Evolutionary conservation across 92 coral and sea anemone species (phyloP).

Genomic region (Parazoanthus atlanticus): DNA sequence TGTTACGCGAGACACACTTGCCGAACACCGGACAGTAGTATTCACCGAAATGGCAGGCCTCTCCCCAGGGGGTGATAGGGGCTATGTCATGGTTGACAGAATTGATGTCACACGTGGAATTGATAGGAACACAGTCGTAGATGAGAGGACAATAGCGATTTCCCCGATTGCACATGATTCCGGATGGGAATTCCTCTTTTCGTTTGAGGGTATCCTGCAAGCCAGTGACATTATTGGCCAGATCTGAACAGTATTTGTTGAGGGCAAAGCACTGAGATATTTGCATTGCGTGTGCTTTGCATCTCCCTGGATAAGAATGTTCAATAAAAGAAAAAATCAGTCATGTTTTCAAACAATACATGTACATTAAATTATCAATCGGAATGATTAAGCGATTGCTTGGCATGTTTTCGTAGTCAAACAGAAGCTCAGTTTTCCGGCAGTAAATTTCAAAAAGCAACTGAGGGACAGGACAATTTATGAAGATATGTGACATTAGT

Average conservation of each 20-base stretch:
- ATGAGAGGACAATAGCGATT: conserved; percentile 39
- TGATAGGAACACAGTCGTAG: conserved; percentile 2
- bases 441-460: too few relatives aligned
- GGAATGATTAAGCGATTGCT: too few relatives aligned
- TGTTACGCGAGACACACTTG: not conserved
- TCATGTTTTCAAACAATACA: not conserved
- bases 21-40: conserved; percentile 29
- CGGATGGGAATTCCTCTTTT: not conserved
- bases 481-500: too few relatives aligned
- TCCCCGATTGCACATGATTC: not conserved
- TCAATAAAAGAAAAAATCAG: not conserved
- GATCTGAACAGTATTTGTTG: conserved; percentile 18
- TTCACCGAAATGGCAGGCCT: conserved; percentile 27
- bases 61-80: conserved; percentile 43
- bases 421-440: too few relatives aligned
- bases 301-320: not conserved
- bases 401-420: too few relatives aligned
- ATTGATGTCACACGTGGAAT: conserved; percentile 15
- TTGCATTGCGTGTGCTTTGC: conserved; percentile 4
- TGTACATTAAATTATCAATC: too few relatives aligned
- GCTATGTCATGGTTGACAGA: conserved; percentile 3
- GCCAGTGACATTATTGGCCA: not conserved
- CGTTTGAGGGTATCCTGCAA: conserved; percentile 14
- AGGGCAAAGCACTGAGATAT: conserved; percentile 24
- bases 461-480: too few relatives aligned